Base-by-base conservation (phyloP, 2,113 vertebrate species). In the Hystrix cristata region DNA sequence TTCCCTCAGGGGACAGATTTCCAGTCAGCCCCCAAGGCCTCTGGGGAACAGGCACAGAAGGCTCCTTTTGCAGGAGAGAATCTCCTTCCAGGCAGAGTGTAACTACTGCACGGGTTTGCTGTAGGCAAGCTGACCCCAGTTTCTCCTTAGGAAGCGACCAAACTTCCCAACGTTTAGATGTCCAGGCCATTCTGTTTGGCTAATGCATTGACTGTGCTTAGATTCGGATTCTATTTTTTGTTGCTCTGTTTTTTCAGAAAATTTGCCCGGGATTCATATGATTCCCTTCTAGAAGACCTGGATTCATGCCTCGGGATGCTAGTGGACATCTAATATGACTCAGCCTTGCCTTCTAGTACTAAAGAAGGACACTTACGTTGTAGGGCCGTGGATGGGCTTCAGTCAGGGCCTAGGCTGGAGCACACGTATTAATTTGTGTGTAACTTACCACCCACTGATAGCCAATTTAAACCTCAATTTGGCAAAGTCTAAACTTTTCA, bases 221-320 rank as follows among this genome's bases (percentile, higher is more conserved):
- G 25, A 87, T 43, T 78, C 74, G 57, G 8, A 16, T 55, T 95
- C 78, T 90, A 34, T 38, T 93, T 95, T 97, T 53, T 78, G 7
- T 27, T 85, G 51, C n/a, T 81, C 0, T 18, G 12, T 46, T 87
- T 48, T 84, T 80, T 90, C 29, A 60, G 71, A 92, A 74, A 67
- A 29, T 27, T 85, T 87, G 14, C 64, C 31, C 48, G 57, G 48
- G 65, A 53, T 55, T 78, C 23, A 53, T 72, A 48, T 10, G 60
- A 80, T 96, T 85, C 57, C 53, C 82, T 78, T 81, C 27, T 21
- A 64, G 34, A 51, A 91, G 43, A 78, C 34, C 53, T 85, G 34
- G n/a, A 87, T 55, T 79, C 72, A 65, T 86, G 60, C 29, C 72
- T 78, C 53, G 76, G 62, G 46, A 85, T 72, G 3, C 43, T 43